Evolutionary conservation across 2,888 invertebrate species (phyloP).

Genomic region (Tachina fera): DNA sequence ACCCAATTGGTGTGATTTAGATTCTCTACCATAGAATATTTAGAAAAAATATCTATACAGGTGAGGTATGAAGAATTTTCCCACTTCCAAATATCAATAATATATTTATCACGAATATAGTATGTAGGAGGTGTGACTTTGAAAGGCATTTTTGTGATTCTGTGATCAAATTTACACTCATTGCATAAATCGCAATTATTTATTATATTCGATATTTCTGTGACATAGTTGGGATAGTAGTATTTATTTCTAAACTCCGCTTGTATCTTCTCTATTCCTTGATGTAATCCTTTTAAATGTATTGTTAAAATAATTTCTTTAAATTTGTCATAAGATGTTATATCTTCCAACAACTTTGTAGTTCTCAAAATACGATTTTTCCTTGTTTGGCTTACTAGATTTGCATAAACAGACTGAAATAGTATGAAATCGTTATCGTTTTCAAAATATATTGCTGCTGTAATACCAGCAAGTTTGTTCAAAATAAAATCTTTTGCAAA

Average conservation of each 20-base stretch:
- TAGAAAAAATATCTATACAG: slow-evolving; percentile 63
- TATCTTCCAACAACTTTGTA: too few relatives aligned
- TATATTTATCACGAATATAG: slow-evolving; percentile 38
- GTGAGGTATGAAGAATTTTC: slow-evolving; percentile 61
- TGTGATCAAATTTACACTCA: slow-evolving; percentile 62
- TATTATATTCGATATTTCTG: slow-evolving; percentile 60
- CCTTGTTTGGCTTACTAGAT: slow-evolving; percentile 21
- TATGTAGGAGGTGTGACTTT: slow-evolving; percentile 1
- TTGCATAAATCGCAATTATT: slow-evolving; percentile 64
- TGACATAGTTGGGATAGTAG: slow-evolving; percentile 56
- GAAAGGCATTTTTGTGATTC: slow-evolving; percentile 39
- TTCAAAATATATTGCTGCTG: slow-evolving; percentile 67
- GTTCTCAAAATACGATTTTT: slow-evolving; percentile 5
- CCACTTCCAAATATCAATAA: slow-evolving; percentile 30
- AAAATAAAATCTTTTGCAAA: slow-evolving; percentile 8
- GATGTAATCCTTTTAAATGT: neutral
- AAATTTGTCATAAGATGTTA: too few relatives aligned
- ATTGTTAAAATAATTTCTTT: too few relatives aligned
- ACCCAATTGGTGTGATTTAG: slow-evolving; percentile 50
- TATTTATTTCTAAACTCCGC: slow-evolving; percentile 34
- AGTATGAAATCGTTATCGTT: slow-evolving; percentile 73
- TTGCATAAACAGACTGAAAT: slow-evolving; percentile 70
- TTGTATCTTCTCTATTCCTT: slow-evolving; percentile 54
- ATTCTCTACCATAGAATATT: slow-evolving; percentile 40
- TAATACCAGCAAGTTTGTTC: slow-evolving; percentile 3